Conservation (phyloP, 2,888 invertebrate genomes). For the Bhutanitis thaidina region DNA sequence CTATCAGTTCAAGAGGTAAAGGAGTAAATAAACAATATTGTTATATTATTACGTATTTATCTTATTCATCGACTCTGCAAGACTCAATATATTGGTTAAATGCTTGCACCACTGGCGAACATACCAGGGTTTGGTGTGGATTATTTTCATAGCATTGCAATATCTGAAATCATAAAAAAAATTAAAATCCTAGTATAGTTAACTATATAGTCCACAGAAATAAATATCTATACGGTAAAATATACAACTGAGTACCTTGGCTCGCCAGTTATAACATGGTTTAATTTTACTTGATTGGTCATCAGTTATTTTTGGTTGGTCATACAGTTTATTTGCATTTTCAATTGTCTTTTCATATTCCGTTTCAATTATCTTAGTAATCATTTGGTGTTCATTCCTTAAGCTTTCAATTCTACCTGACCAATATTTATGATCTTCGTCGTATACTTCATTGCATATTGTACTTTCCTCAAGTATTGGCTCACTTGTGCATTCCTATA, state of each 20-base stretch:
- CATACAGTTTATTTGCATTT: constrained; percentile 43
- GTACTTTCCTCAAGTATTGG: constrained; percentile 37
- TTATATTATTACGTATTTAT: not conserved
- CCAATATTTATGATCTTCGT: constrained; percentile 60
- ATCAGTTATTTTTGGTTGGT: constrained; percentile 41
- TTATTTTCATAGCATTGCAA: constrained; percentile 69
- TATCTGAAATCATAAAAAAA: constrained; percentile 45
- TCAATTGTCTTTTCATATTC: constrained; percentile 64
- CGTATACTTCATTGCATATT: constrained; percentile 33
- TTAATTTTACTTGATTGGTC: constrained; percentile 56
- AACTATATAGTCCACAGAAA: too few species aligned
- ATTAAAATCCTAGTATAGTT: not conserved
- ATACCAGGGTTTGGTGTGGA: constrained; percentile 58
- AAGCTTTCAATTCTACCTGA: constrained; percentile 55
- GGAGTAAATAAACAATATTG: too few species aligned
- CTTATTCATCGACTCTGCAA: constrained; percentile 48
- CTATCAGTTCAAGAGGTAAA: too few species aligned
- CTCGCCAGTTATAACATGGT: constrained; percentile 59
- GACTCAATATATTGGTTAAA: constrained; percentile 58
- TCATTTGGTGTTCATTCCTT: constrained; percentile 61
- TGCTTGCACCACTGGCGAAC: constrained; percentile 59
- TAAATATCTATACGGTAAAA: too few species aligned
- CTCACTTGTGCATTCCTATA: constrained; percentile 43
- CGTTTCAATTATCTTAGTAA: constrained; percentile 62
- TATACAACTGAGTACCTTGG: constrained; percentile 43